Evolutionary conservation across 1,140 invertebrate species (phyloP), one percentile per base, ranked within the genome.

Genomic region (Macrobrachium rosenbergii): DNA sequence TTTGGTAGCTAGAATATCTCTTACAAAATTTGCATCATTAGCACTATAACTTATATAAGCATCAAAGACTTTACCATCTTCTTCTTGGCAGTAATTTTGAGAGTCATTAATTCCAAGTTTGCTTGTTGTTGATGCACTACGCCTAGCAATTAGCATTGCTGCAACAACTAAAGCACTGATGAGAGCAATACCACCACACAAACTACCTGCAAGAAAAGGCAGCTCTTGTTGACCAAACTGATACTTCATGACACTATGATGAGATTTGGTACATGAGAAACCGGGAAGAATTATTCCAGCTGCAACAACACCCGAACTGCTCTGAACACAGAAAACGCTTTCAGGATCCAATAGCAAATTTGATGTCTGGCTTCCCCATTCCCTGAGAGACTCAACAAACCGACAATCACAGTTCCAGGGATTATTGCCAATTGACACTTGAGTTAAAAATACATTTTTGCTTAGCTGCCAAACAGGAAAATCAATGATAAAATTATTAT

Each of bases 21-120:
- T 75, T 0, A 98, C 96, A 93, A 97, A 98, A 16, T 95, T 94
- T 91, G 97, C 96, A 92, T 98, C 97, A 92, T 97, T 96, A 2
- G 96, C 96, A 92, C 96, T 97, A 92, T 98, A 98, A 91, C 96
- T 97, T 80, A 98, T 94, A 92, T 98, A 98, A 14, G 97, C 97
- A 91, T 99, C 97, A 92, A 97, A 98, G n/a, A 97, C 93, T 92
- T 98, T 98, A 92, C 97, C 96, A 76, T 89, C 88, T 37, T 96
- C 96, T 91, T 96, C 95, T 90, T 94, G 94, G 82, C 85, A 83
- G 58, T 86, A 81, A 16, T 81, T 60, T 16, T 76, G 80, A 59
- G 83, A 80, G 58, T 52, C 76, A 62, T 23, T 80, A 19, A 87
- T 83, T 14, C 72, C 73, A 23, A 83, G 60, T n/a, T 88, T 84